phyloP scores from a whole-genome alignment of 2,113 vertebrate genomes.

The Amphiprion ocellaris region DNA sequence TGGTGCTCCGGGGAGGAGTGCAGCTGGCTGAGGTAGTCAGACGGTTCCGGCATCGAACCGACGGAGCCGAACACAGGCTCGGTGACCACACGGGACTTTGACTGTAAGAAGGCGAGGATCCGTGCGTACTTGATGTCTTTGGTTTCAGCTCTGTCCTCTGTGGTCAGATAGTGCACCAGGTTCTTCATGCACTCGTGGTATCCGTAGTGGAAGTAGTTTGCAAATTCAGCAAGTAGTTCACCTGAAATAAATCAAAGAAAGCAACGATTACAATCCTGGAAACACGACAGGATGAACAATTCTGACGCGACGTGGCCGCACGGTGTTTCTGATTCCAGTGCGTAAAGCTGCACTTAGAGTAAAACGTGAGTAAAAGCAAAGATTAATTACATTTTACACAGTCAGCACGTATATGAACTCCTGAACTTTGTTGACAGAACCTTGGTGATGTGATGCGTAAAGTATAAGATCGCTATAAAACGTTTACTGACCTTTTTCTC shows the following conservation, averaged over 20 bases:
- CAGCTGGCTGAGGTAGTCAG: constrained; percentile 89
- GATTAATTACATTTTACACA: neutral
- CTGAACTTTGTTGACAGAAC: neutral
- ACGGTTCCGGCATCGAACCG: constrained; percentile 85
- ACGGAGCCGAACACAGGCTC: constrained; percentile 89
- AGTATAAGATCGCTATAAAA: neutral
- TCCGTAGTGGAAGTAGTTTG: constrained; percentile 98
- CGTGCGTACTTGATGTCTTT: constrained; percentile 97
- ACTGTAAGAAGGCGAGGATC: constrained; percentile 96
- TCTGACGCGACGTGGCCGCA: neutral
- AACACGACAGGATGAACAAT: neutral
- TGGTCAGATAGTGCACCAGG: constrained; percentile 97
- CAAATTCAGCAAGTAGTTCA: constrained; percentile 96
- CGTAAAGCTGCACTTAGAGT: constrained; percentile 36
- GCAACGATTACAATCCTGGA: neutral
- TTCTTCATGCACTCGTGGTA: constrained; percentile 99
- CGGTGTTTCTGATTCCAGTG: neutral
- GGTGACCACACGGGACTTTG: constrained; percentile 90
- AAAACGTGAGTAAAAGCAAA: neutral
- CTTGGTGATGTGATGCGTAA: constrained; percentile 25
- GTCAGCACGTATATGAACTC: neutral
- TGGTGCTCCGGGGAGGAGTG: constrained; percentile 89
- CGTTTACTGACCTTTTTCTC: constrained; percentile 91
- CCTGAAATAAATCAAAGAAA: constrained; percentile 68
- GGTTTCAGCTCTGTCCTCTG: constrained; percentile 95